Conservation (phyloP, 2,113 vertebrate genomes). For the Chionis minor region DNA sequence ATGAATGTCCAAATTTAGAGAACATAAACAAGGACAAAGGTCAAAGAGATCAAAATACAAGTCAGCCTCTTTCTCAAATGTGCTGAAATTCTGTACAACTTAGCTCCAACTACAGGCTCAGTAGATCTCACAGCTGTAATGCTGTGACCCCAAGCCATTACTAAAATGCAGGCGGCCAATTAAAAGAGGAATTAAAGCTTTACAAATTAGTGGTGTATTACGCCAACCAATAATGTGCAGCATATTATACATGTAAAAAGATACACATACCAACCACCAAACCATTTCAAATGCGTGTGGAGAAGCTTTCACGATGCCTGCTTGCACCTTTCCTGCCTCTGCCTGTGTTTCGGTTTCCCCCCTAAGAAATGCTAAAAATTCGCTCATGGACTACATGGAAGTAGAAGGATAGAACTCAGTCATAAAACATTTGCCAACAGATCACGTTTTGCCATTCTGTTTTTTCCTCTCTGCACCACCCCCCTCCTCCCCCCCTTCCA, state of each 20-base stretch:
- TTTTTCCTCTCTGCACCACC: slow-evolving; percentile 45
- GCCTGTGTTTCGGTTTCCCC: slow-evolving; percentile 41
- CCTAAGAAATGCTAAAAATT: slow-evolving; percentile 6
- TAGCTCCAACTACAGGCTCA: neutral
- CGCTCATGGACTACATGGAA: slow-evolving; percentile 38
- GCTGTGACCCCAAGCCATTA: neutral
- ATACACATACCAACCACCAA: slow-evolving; percentile 46
- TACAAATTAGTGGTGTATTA: neutral
- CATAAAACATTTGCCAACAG: slow-evolving; percentile 67
- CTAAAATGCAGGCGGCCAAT: neutral
- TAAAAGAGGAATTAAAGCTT: neutral
- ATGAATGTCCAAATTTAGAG: neutral
- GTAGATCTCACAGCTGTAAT: neutral
- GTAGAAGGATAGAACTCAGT: slow-evolving; percentile 57
- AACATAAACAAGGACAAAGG: neutral
- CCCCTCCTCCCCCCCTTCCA: neutral
- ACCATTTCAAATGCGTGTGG: slow-evolving; percentile 48
- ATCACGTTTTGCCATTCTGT: slow-evolving; percentile 69
- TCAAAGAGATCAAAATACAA: neutral
- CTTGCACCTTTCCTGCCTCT: slow-evolving; percentile 54
- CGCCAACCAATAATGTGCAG: neutral
- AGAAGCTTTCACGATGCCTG: slow-evolving; percentile 48
- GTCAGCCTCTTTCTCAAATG: neutral
- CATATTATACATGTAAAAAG: slow-evolving; percentile 25
- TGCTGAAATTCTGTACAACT: neutral